phyloP scores from a whole-genome alignment of 2,888 invertebrate genomes.

The Mechanitis mazaeus region DNA sequence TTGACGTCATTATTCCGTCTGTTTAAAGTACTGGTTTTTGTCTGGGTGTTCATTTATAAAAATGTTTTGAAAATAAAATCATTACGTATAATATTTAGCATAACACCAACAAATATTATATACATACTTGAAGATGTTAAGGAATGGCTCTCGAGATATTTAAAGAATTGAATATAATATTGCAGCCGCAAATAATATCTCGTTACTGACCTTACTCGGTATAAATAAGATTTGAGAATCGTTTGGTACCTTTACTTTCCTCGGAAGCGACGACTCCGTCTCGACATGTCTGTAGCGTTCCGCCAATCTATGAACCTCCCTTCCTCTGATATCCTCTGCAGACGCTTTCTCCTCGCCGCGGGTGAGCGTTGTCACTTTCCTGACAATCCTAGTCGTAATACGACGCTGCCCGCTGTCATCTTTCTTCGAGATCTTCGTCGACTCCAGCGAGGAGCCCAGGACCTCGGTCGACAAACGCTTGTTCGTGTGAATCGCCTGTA shows the following conservation, averaged over 20 bases:
- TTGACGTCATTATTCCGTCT: no score
- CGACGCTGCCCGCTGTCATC: constrained; percentile 87
- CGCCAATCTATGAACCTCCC: constrained; percentile 75
- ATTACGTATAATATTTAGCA: no score
- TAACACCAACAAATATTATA: not conserved
- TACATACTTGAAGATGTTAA: constrained; percentile 7
- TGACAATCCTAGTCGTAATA: constrained; percentile 90
- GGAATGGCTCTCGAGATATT: not conserved
- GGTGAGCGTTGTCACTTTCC: constrained; percentile 92
- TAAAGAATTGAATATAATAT: constrained; percentile 1
- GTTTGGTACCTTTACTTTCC: constrained; percentile 84
- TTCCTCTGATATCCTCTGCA: constrained; percentile 81
- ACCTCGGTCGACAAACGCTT: constrained; percentile 90
- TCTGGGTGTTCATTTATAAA: no score
- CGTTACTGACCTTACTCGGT: constrained; percentile 27
- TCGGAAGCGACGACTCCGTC: constrained; percentile 78
- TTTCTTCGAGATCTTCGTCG: constrained; percentile 87
- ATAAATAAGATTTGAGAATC: constrained; percentile 22
- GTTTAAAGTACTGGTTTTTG: no score
- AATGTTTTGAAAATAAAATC: no score
- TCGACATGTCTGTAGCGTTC: constrained; percentile 78
- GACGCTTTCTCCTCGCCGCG: constrained; percentile 88
- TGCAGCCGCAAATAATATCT: constrained; percentile 23
- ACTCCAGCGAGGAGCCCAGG: constrained; percentile 88
- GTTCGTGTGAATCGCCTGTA: constrained; percentile 88